These are phyloP conservation scores for Zelleria hepariella DNA, from an alignment of 2,888 invertebrate species.

Conservation along the genomic window DNA sequence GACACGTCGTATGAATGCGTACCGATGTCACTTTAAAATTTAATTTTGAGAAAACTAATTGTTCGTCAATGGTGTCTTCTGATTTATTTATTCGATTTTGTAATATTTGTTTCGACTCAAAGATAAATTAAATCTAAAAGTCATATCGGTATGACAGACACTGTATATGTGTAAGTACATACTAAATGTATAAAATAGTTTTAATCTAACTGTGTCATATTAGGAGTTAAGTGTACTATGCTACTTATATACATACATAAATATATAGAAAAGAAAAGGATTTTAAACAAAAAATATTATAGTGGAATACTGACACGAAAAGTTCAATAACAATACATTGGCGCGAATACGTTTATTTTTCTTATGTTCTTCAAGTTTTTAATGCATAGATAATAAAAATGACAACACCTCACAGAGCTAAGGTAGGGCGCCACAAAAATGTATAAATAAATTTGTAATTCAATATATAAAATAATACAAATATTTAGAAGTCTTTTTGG, in stretches of 20 bases:
- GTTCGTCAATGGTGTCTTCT: neutral
- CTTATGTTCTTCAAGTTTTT: neutral
- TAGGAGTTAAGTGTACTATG: constrained; percentile 65
- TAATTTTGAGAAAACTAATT: neutral
- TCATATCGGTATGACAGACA: constrained; percentile 33
- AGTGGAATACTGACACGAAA: constrained; percentile 53
- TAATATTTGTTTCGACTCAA: neutral
- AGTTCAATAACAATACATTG: neutral
- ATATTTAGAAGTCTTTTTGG: constrained; percentile 50
- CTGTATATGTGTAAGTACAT: constrained; percentile 69
- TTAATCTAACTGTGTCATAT: constrained; percentile 71
- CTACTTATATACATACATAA: constrained; percentile 59
- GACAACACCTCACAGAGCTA: constrained; percentile 20
- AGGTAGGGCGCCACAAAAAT: constrained; percentile 27
- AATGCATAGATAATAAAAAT: neutral
- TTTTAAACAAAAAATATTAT: constrained; percentile 56
- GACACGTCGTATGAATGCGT: constrained; percentile 53
- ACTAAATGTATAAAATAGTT: constrained; percentile 64
- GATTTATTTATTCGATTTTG: neutral
- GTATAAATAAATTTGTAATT: constrained; percentile 67
- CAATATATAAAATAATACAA: constrained; percentile 21
- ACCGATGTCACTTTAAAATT: constrained; percentile 28
- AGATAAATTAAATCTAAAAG: constrained; percentile 15
- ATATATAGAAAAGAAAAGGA: constrained; percentile 49
- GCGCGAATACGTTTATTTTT: neutral